phyloP scores from a whole-genome alignment of 2,888 invertebrate genomes.

The Hydropsyche betteni region DNA sequence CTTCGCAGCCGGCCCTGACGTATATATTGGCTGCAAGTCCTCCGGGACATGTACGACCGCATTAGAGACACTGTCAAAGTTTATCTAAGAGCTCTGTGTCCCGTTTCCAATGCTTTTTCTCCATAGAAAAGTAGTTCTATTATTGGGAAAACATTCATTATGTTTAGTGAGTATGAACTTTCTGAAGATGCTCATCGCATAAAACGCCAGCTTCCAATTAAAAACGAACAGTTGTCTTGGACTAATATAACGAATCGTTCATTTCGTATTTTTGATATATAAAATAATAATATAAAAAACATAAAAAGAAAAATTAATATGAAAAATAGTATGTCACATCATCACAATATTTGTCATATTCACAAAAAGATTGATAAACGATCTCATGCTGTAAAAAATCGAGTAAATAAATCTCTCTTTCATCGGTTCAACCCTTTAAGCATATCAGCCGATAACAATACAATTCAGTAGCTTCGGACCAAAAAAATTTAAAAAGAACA shows the following conservation, averaged over 20 bases:
- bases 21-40: conserved; percentile 46
- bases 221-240: too few species aligned
- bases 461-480: conserved; percentile 7
- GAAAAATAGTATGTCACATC: too few species aligned
- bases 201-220: too few species aligned
- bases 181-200: too few species aligned
- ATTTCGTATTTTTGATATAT: too few species aligned
- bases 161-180: neutral
- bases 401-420: neutral
- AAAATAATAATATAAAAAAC: too few species aligned
- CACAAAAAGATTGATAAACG: neutral
- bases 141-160: conserved; percentile 34
- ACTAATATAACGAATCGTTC: too few species aligned
- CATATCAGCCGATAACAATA: neutral
- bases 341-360: too few species aligned
- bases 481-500: neutral
- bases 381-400: neutral
- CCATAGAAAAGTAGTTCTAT: conserved; percentile 32
- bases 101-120: conserved; percentile 26
- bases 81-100: conserved; percentile 40
- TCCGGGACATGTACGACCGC: conserved; percentile 43
- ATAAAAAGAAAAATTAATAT: too few species aligned
- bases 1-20: neutral
- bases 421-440: neutral
- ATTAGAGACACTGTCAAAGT: conserved; percentile 44